These are phyloP conservation scores for Pasiphila rectangulata DNA, from an alignment of 2,888 invertebrate genomes.

Conservation along the genomic window DNA sequence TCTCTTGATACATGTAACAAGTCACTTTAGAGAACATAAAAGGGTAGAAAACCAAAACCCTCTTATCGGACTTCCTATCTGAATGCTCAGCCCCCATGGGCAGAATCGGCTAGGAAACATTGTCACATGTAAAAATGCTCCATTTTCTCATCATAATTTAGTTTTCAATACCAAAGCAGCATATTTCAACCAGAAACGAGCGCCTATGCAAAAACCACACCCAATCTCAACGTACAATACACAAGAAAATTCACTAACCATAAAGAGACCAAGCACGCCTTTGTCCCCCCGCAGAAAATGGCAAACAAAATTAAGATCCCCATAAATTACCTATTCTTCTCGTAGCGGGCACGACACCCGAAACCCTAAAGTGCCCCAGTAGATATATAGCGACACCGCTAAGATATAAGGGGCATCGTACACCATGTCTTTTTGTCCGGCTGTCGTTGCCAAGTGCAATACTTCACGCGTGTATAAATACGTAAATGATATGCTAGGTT, in stretches of 20 bases:
- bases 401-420: conserved; percentile 30
- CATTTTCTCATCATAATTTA: no score
- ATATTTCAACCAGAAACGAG: no score
- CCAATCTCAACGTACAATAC: conserved; percentile 7
- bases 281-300: conserved; percentile 26
- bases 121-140: no score
- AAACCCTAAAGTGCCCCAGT: conserved; percentile 34
- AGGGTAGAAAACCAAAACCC: no score
- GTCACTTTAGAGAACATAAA: no score
- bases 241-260: conserved; percentile 8
- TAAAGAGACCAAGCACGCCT: conserved; percentile 20
- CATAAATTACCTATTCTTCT: conserved; percentile 37
- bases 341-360: conserved; percentile 27
- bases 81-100: no score
- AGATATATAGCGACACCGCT: conserved; percentile 32
- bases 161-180: no score
- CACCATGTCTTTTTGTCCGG: background rate
- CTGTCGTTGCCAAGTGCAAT: background rate
- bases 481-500: no score
- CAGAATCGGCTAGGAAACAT: no score
- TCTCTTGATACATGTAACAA: no score
- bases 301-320: conserved; percentile 35
- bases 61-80: no score
- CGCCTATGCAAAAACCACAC: background rate
- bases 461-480: background rate